Evolutionary conservation across 2,113 vertebrate genomes (phyloP), one percentile per base, ranked within the genome.

Genomic region (Phrynocephalus versicolor): DNA sequence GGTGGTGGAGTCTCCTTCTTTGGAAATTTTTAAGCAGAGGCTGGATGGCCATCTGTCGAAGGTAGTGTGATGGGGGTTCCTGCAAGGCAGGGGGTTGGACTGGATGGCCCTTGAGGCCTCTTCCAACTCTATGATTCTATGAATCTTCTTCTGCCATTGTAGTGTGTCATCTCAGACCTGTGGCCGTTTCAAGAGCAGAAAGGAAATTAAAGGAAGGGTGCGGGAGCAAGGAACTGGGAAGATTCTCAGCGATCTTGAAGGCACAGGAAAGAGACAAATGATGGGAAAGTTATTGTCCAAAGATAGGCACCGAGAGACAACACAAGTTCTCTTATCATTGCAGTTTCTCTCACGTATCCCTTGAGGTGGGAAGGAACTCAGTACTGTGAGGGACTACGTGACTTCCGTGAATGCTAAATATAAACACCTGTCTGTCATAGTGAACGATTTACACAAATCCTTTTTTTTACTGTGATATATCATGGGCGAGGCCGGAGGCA

Each of bases 191-290:
- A 88, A 87, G 71, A 86, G 81, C 23, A 9, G 71, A 58, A 73
- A 87, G 51, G 62, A 74, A 80, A 73, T 58, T 80, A 62, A 76
- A 1, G 62, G 86, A 90, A 35, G 82, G 2, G 72, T 33, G 30
- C 71, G 14, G 39, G 72, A 55, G 60, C 58, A 64, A 14, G 23
- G 82, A 71, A 21, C 30, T 45, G 25, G 21, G 62, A 57, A 37
- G 33, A 8, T 83, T 85, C 87, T 88, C 10, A 6, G 64, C 27
- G 69, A 57, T 91, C 35, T 76, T 67, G 82, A 71, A 90, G 73
- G 83, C 30, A 2, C 1, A 71, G 86, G 0, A 1, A 30, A 91
- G 87, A 87, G 35, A 41, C 62, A 64, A 91, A 0, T 0, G 19
- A 57, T 1, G 19, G 83, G 70, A 89, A 33, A 2, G 0, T 0